Conservation (phyloP, 2,797 vertebrate species). For the Columba guinea region DNA sequence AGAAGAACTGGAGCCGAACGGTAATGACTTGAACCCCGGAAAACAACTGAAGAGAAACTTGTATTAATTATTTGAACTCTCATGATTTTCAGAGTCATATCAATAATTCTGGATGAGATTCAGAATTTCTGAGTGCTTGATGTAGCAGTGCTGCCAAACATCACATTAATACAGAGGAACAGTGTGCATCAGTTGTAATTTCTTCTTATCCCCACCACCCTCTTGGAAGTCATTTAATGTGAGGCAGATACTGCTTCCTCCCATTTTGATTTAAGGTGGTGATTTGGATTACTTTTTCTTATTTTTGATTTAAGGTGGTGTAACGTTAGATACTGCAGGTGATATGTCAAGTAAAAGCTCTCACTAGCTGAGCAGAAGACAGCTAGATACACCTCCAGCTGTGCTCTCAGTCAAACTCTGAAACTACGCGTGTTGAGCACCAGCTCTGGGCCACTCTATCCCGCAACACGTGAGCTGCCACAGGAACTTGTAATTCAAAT, state of each 20-base stretch:
- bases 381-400: not conserved
- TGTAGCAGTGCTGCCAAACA: not conserved
- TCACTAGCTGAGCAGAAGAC: not conserved
- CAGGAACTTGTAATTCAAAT: not conserved
- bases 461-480: not conserved
- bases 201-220: not conserved
- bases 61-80: not conserved
- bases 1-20: not conserved
- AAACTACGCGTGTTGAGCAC: fast-evolving
- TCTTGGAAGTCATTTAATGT: not conserved
- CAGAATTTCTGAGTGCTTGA: not conserved
- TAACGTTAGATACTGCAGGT: not conserved
- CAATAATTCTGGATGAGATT: not conserved
- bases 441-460: not conserved
- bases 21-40: not conserved
- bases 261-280: not conserved
- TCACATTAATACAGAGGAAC: not conserved
- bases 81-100: fast-evolving
- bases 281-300: not conserved
- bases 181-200: not conserved
- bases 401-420: not conserved
- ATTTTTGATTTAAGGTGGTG: not conserved
- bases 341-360: not conserved
- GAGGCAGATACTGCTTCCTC: not conserved
- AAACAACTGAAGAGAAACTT: not conserved